A percentile compares a stretch with the other conserved stretches of the same genome.
These are phyloP conservation scores for Monopterus albus DNA, from an alignment of 2,113 vertebrate species.

Conservation along the genomic window DNA sequence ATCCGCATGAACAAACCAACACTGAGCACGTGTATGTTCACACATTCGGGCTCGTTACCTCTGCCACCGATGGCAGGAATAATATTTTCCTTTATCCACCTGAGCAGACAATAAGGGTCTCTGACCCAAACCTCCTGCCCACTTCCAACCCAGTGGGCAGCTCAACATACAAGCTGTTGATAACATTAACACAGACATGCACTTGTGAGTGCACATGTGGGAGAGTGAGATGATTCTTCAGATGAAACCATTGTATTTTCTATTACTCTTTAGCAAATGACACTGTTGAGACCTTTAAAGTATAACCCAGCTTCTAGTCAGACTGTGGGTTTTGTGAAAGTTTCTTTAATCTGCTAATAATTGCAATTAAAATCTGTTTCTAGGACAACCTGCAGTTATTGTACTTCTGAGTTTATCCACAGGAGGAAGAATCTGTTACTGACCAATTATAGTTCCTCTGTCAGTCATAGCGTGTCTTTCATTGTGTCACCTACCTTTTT, in stretches of 20 bases:
- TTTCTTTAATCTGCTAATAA: too few species aligned
- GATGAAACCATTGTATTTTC: too few species aligned
- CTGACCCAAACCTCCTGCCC: conserved; percentile 51
- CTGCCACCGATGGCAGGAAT: conserved; percentile 53
- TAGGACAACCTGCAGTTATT: too few species aligned
- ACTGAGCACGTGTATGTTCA: conserved; percentile 51
- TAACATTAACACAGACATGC: conserved; percentile 12
- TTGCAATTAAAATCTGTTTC: not conserved
- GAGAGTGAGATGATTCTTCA: too few species aligned
- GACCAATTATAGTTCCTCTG: not conserved
- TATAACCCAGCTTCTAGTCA: not conserved
- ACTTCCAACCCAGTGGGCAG: conserved; percentile 49
- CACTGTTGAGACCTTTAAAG: too few species aligned
- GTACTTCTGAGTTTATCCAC: too few species aligned
- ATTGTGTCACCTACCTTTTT: conserved; percentile 86
- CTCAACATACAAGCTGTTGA: conserved; percentile 12
- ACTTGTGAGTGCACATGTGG: not conserved
- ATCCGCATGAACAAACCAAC: conserved; percentile 59
- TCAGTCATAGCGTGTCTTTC: conserved; percentile 5
- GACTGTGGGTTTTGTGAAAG: too few species aligned
- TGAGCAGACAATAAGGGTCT: conserved; percentile 56
- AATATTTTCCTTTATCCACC: conserved; percentile 49
- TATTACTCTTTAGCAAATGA: too few species aligned
- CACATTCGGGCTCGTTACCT: conserved; percentile 38
- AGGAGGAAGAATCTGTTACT: not conserved